A percentile compares a stretch with the other conserved stretches of the same genome.
Conservation (phyloP, 2,888 invertebrate genomes). For the Orchesellides sinensis region DNA sequence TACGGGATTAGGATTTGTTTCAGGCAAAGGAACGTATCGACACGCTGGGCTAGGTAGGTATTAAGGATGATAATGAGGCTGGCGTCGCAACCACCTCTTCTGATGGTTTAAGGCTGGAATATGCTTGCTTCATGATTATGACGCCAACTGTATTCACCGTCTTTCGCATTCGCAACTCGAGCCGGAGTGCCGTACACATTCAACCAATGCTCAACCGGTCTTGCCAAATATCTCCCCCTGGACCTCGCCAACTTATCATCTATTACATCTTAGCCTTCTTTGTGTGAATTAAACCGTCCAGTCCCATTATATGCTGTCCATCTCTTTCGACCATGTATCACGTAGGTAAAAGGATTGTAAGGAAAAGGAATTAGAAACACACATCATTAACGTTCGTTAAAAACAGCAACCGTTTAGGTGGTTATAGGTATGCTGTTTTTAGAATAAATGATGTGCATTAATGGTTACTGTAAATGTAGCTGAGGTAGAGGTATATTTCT, state of each 20-base stretch:
- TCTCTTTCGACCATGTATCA: slow-evolving; percentile 53
- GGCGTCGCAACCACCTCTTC: slow-evolving; percentile 40
- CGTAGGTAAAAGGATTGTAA: slow-evolving; percentile 18
- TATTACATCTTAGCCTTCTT: slow-evolving; percentile 35
- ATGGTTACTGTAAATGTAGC: slow-evolving; percentile 20
- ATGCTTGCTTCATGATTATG: slow-evolving; percentile 43
- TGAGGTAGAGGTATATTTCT: slow-evolving; percentile 35
- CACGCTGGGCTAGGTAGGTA: slow-evolving; percentile 5
- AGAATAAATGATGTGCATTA: slow-evolving; percentile 40
- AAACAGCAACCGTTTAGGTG: slow-evolving; percentile 4
- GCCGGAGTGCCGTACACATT: slow-evolving; percentile 25
- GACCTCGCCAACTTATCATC: slow-evolving; percentile 51
- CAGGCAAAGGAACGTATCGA: background rate
- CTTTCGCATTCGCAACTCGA: slow-evolving; percentile 34
- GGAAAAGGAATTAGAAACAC: slow-evolving; percentile 37
- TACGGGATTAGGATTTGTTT: background rate
- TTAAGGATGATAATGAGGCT: slow-evolving; percentile 44
- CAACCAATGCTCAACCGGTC: slow-evolving; percentile 40
- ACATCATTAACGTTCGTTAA: slow-evolving; percentile 40
- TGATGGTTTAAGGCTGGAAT: slow-evolving; percentile 27
- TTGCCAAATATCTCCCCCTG: slow-evolving; percentile 33
- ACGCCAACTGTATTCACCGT: slow-evolving; percentile 45
- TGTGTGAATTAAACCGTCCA: slow-evolving; percentile 15
- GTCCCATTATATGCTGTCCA: slow-evolving; percentile 53
- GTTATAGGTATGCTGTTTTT: background rate